Conservation (phyloP, 2,113 vertebrate species). For the Phocoena phocoena region DNA sequence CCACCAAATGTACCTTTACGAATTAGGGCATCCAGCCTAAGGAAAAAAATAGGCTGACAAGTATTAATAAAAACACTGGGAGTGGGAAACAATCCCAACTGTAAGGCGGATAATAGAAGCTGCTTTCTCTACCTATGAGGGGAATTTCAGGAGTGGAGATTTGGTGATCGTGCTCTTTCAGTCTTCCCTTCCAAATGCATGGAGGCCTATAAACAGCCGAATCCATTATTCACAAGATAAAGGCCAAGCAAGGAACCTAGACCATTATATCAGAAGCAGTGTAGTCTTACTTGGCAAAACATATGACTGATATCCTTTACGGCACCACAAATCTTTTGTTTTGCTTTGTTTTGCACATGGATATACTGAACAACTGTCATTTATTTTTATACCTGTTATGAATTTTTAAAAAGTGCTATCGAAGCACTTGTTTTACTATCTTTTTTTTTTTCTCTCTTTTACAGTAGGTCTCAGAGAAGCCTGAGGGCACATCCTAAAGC, state of each 20-base stretch:
- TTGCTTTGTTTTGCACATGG: conserved; percentile 52
- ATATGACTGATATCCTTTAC: conserved; percentile 61
- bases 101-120: conserved; percentile 43
- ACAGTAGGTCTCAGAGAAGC: conserved; percentile 76
- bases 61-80: conserved; percentile 16
- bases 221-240: conserved; percentile 75
- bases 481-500: conserved; percentile 67
- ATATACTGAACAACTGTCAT: conserved; percentile 71
- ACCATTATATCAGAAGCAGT: conserved; percentile 36
- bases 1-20: conserved; percentile 71
- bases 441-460: conserved; percentile 37
- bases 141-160: conserved; percentile 71
- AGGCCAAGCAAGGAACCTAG: conserved; percentile 63
- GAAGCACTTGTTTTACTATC: conserved; percentile 79
- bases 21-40: conserved; percentile 47
- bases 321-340: conserved; percentile 52
- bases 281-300: conserved; percentile 38
- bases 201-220: conserved; percentile 48
- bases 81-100: conserved; percentile 65
- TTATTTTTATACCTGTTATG: conserved; percentile 74
- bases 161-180: conserved; percentile 59
- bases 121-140: conserved; percentile 31
- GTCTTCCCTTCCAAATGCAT: conserved; percentile 61
- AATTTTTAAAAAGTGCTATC: conserved; percentile 78
- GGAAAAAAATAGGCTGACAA: conserved; percentile 62